Base-by-base conservation (phyloP, 2,888 invertebrate genomes). In the Halocaridina rubra region DNA sequence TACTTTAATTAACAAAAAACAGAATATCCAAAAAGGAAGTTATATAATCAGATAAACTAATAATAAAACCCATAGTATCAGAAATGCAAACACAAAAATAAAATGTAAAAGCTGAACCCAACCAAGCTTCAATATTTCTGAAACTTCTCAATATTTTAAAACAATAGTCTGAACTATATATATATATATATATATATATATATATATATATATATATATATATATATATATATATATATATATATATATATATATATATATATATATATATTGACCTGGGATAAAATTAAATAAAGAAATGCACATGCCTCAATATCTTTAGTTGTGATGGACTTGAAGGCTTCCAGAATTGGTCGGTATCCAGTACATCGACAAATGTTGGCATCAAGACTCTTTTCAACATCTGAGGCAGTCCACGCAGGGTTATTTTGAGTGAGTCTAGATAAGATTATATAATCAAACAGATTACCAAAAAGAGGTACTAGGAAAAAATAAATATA, bases 311-410 rank as follows among this genome's bases (percentile, higher is more conserved):
- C 80, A 64, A 80, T 80, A 30, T 80, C 80, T 29, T 39, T 13
- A 5, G 46, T 32, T 3, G 80, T 74, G 74, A 80, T 57, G 64
- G 80, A 80, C 90, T 96, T 96, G 90, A 96, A 95, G 2, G 95
- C 94, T 89, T 96, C 95, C 74, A 95, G 91, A 85, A 96, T 96
- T 0, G 95, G 93, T 3, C 95, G 81, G 89, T 91, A 90, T 76
- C 91, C 91, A 89, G 91, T 91, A 88, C 91, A 91, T 77, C 91
- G 85, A 84, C 91, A 91, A 29, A 91, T 90, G 64, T 90, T 90
- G 4, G 90, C 90, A 88, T 91, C 91, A 87, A 90, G 89, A 0
- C 89, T 88, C 79, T 90, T 89, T 81, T 91, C 91, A 2, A 91
- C 90, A 29, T 91, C 90, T 76, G 4, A 33, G 30, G 64, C 72